Evolutionary conservation across 2,113 vertebrate genomes (phyloP).

Genomic region (Sterrhoptilus dennistouni): DNA sequence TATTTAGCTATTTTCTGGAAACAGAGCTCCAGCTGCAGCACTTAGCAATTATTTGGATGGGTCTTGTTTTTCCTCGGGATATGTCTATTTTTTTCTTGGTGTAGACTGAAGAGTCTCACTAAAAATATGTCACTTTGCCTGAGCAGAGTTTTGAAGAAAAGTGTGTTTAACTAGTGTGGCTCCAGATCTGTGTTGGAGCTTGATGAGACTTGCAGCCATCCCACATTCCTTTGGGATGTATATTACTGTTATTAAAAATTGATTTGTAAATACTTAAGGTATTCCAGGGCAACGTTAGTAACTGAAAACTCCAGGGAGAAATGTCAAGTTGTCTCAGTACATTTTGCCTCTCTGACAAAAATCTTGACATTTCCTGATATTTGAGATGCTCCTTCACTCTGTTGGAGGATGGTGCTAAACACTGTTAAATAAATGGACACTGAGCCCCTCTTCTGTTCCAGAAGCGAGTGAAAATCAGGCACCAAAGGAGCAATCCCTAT

Average conservation of each 20-base stretch:
- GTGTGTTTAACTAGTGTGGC: background rate
- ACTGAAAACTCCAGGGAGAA: background rate
- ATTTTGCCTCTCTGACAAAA: background rate
- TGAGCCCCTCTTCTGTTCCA: background rate
- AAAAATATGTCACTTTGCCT: slow-evolving; percentile 31
- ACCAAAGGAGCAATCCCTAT: background rate
- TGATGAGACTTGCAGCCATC: slow-evolving; percentile 29
- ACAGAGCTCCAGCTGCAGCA: slow-evolving; percentile 44
- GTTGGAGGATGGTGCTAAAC: background rate
- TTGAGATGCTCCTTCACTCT: background rate
- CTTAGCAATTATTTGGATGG: background rate
- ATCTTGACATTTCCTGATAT: background rate
- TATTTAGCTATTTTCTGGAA: slow-evolving; percentile 51
- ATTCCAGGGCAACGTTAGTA: background rate
- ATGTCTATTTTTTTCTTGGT: background rate
- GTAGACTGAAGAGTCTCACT: background rate
- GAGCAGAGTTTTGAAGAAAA: background rate
- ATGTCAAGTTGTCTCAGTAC: background rate
- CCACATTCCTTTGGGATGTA: background rate
- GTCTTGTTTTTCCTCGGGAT: slow-evolving; percentile 29
- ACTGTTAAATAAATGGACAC: background rate
- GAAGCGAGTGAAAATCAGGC: background rate
- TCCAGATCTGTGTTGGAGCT: background rate
- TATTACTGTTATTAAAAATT: slow-evolving; percentile 1
- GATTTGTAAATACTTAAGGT: background rate